These are phyloP conservation scores for Hippopotamus amphibius DNA, from an alignment of 2,113 vertebrate species.

Conservation along the genomic window DNA sequence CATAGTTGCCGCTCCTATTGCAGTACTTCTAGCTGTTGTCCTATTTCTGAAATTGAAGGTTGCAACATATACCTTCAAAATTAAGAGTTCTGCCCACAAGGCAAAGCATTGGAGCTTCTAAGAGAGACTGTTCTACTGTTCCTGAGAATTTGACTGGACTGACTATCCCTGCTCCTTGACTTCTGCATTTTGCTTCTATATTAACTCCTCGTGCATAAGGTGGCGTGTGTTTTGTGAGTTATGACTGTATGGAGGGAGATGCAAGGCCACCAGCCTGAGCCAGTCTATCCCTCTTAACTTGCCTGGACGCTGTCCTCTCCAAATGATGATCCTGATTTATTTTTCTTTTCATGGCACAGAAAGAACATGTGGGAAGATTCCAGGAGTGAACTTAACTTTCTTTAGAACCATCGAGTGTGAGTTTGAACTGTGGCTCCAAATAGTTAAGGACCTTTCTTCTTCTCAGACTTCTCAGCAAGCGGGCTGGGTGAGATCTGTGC, in stretches of 20 bases:
- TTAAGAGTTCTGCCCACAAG: background rate
- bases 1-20: rapidly evolving
- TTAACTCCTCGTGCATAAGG: background rate
- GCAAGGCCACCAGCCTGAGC: background rate
- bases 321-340: background rate
- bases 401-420: constrained; percentile 22
- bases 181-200: background rate
- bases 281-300: background rate
- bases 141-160: background rate
- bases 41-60: background rate
- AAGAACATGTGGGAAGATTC: constrained; percentile 1
- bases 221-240: background rate
- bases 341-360: constrained; percentile 4
- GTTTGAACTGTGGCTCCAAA: background rate
- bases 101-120: background rate
- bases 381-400: background rate
- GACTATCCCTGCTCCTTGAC: background rate
- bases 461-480: background rate
- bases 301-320: background rate
- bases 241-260: background rate
- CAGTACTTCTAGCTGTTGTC: background rate
- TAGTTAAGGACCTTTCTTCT: background rate
- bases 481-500: background rate
- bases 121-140: background rate
- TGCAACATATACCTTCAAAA: background rate